phyloP scores from a whole-genome alignment of 2,113 vertebrate genomes.

The Nipponia nippon region DNA sequence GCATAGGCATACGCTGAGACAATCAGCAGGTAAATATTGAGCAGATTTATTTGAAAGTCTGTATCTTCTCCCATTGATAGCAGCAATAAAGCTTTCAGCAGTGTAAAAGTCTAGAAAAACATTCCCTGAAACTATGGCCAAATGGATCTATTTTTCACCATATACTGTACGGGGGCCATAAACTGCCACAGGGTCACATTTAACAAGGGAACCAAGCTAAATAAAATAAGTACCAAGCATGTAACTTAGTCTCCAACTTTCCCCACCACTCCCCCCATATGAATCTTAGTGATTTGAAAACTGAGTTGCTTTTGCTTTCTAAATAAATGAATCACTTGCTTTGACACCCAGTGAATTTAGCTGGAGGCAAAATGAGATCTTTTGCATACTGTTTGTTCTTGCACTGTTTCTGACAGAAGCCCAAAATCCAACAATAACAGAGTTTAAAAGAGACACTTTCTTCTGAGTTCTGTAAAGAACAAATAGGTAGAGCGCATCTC shows the following conservation, averaged over 20 bases:
- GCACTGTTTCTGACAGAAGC: not conserved
- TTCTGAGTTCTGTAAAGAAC: not conserved
- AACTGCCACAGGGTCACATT: conserved; percentile 66
- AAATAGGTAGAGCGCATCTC: not conserved
- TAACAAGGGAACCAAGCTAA: conserved; percentile 41
- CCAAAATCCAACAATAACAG: not conserved
- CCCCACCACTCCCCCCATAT: not conserved
- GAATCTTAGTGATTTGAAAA: not conserved
- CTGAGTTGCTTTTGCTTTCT: not conserved
- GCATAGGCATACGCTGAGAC: not conserved
- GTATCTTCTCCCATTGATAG: conserved; percentile 35
- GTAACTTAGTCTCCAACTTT: not conserved
- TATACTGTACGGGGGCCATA: conserved; percentile 4
- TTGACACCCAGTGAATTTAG: not conserved
- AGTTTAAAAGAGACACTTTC: not conserved
- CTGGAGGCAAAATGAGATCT: not conserved
- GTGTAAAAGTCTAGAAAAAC: conserved; percentile 70
- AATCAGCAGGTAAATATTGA: conserved; percentile 31
- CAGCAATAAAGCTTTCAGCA: conserved; percentile 66
- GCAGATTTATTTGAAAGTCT: conserved; percentile 61
- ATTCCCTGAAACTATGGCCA: conserved; percentile 67
- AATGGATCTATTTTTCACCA: conserved; percentile 70
- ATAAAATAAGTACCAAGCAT: conserved; percentile 11
- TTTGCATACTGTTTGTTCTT: conserved; percentile 8
- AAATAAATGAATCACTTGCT: conserved; percentile 3